Conservation (phyloP, 2,888 invertebrate genomes). For the Drosophila limbata region DNA sequence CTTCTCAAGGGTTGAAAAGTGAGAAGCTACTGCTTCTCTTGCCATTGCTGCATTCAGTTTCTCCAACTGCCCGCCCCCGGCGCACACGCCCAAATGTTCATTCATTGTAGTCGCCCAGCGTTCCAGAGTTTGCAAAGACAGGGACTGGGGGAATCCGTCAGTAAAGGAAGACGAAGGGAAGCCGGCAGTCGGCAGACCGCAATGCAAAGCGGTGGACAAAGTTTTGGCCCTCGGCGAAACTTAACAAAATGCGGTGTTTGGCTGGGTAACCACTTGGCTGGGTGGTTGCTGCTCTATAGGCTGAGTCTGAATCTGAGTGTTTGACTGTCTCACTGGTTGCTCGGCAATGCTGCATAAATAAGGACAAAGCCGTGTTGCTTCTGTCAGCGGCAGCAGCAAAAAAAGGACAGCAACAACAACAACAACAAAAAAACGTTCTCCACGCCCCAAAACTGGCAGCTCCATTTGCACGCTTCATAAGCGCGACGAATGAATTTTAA, state of each 20-base stretch:
- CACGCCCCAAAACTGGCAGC: conserved; percentile 25
- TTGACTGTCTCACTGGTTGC: conserved; percentile 29
- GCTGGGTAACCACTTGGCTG: conserved; percentile 43
- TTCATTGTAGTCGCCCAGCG: conserved; percentile 66
- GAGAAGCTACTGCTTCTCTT: conserved; percentile 30
- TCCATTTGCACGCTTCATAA: conserved; percentile 75
- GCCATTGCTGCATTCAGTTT: conserved; percentile 30
- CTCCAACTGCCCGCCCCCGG: not conserved
- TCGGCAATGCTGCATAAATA: conserved; percentile 36
- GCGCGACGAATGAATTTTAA: conserved; percentile 84
- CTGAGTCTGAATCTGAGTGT: conserved; percentile 24
- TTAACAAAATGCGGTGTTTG: conserved; percentile 57
- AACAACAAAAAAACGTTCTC: not conserved
- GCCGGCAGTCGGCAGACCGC: conserved; percentile 53
- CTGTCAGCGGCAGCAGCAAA: conserved; percentile 25
- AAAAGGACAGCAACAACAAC: not conserved
- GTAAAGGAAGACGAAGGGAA: conserved; percentile 15
- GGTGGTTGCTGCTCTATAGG: conserved; percentile 45
- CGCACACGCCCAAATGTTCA: conserved; percentile 57
- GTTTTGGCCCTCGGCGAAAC: conserved; percentile 65
- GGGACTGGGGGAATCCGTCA: not conserved
- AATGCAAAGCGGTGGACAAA: conserved; percentile 70
- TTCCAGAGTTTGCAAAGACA: conserved; percentile 27
- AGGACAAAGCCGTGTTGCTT: conserved; percentile 32
- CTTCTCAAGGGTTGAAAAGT: conserved; percentile 66